These are phyloP conservation scores for Sebastes goodei DNA, from an alignment of 2,797 vertebrate genomes.

Conservation along the genomic window DNA sequence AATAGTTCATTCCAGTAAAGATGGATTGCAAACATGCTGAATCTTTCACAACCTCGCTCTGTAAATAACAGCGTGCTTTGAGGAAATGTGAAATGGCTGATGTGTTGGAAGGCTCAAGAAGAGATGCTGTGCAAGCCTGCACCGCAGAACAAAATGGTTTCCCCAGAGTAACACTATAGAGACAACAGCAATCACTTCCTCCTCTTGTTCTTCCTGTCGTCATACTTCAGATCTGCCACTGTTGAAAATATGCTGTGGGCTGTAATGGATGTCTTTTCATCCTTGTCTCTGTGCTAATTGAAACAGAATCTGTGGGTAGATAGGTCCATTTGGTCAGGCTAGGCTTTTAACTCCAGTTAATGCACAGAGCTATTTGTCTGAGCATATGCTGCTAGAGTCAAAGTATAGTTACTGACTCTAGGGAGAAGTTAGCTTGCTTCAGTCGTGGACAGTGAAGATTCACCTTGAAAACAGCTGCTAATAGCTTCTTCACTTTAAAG, in stretches of 20 bases:
- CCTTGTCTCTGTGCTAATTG: slow-evolving; percentile 50
- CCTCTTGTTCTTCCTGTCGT: slow-evolving; percentile 44
- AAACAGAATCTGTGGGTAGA: slow-evolving; percentile 46
- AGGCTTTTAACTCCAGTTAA: slow-evolving; percentile 56
- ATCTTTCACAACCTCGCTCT: slow-evolving; percentile 37
- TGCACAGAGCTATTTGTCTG: slow-evolving; percentile 37
- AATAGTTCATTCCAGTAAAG: background rate
- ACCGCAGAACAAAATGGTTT: slow-evolving; percentile 42
- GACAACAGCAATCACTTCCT: slow-evolving; percentile 47
- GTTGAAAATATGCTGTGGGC: slow-evolving; percentile 40
- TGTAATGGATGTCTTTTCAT: slow-evolving; percentile 53
- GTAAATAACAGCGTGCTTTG: slow-evolving; percentile 42
- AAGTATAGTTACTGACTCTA: slow-evolving; percentile 12
- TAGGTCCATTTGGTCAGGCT: slow-evolving; percentile 50
- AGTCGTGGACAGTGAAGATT: background rate
- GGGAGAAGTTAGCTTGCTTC: slow-evolving; percentile 2
- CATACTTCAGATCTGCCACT: slow-evolving; percentile 32
- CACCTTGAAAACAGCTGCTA: slow-evolving; percentile 1
- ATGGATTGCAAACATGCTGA: slow-evolving; percentile 33
- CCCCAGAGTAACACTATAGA: slow-evolving; percentile 41
- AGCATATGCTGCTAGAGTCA: background rate
- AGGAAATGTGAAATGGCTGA: slow-evolving; percentile 54
- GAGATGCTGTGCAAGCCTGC: slow-evolving; percentile 19
- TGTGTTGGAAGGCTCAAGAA: slow-evolving; percentile 38
- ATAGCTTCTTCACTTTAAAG: background rate